A percentile compares a stretch with the other conserved stretches of the same genome.
phyloP scores from a whole-genome alignment of 2,113 vertebrate species.

The Pteropus alecto region DNA sequence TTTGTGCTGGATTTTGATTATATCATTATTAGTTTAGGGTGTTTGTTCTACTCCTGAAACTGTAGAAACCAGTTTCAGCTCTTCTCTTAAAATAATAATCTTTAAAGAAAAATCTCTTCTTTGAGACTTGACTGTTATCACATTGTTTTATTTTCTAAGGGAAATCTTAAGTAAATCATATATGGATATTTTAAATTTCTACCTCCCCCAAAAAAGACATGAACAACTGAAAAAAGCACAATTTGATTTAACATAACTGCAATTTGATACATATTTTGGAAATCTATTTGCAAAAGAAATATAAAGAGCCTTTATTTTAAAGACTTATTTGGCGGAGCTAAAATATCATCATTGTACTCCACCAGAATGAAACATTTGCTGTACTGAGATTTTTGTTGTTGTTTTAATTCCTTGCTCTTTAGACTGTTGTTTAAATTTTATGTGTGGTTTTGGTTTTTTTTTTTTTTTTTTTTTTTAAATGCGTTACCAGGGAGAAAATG shows the following conservation, averaged over 20 bases:
- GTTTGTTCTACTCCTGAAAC: background rate
- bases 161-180: background rate
- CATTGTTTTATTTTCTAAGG: background rate
- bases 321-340: conserved; percentile 25
- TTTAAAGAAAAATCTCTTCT: background rate
- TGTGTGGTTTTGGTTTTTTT: background rate
- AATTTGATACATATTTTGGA: conserved; percentile 57
- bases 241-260: background rate
- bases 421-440: conserved; percentile 69
- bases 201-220: background rate
- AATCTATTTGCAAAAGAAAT: conserved; percentile 49
- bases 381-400: background rate
- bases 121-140: background rate
- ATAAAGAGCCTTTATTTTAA: conserved; percentile 43
- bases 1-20: background rate
- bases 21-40: background rate
- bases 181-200: background rate
- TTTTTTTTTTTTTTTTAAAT: background rate
- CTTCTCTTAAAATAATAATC: conserved; percentile 15
- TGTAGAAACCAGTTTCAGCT: background rate
- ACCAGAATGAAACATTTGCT: conserved; percentile 55
- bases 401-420: conserved; percentile 58
- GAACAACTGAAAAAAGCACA: conserved; percentile 44
- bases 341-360: conserved; percentile 55
- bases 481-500: conserved; percentile 45